Evolutionary conservation across 1,140 invertebrate species (phyloP).

Genomic region (Caerostris extrusa): DNA sequence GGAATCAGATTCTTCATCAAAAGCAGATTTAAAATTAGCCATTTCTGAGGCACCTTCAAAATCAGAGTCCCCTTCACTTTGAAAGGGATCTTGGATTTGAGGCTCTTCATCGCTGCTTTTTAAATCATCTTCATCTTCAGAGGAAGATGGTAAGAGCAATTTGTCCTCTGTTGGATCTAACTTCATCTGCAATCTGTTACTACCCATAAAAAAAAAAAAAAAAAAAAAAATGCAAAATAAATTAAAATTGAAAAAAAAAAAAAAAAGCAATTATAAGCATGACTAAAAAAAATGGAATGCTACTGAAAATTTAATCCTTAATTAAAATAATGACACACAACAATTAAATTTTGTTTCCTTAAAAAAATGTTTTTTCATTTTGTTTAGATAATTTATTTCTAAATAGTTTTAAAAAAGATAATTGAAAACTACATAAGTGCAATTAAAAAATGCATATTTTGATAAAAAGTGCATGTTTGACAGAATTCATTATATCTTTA

Average conservation of each 20-base stretch:
- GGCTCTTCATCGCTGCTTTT: slow-evolving; percentile 3
- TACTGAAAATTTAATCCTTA: no score
- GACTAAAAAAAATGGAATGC: no score
- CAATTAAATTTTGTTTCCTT: no score
- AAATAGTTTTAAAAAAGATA: no score
- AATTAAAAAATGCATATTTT: no score
- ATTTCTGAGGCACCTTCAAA: slow-evolving; percentile 26
- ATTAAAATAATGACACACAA: no score
- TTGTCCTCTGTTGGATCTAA: slow-evolving; percentile 29
- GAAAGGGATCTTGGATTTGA: slow-evolving; percentile 45
- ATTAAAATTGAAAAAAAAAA: not conserved
- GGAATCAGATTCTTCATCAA: slow-evolving; percentile 46
- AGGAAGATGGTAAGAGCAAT: slow-evolving; percentile 31
- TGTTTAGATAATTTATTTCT: no score
- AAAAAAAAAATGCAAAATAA: not conserved
- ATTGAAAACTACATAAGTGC: no score
- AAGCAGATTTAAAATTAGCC: not conserved
- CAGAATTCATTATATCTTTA: no score
- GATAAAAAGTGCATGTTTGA: no score
- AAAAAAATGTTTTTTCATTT: no score
- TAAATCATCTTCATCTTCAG: slow-evolving; percentile 35
- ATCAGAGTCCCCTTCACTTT: slow-evolving; percentile 4
- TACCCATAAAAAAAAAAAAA: not conserved
- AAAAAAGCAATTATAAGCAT: not conserved
- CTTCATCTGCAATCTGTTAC: not conserved